Base-by-base conservation (phyloP, 23 tunicate species). In the Styela plicata region DNA sequence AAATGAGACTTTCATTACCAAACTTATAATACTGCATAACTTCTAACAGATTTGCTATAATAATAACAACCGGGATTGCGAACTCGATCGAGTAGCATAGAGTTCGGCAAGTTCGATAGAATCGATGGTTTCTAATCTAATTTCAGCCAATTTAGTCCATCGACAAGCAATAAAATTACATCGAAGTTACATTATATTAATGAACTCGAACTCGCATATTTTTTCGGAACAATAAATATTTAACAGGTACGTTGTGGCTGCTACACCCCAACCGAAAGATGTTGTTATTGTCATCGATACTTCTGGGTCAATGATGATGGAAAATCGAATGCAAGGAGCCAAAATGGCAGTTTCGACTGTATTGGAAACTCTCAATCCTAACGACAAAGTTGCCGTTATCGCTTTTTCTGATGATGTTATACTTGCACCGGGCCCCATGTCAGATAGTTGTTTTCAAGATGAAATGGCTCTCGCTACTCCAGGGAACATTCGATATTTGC, bases 211-310 rank as follows among this genome's bases (percentile, higher is more conserved):
- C n/a, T n/a, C n/a, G n/a, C n/a, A n/a, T n/a, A n/a, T n/a, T n/a
- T n/a, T n/a, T n/a, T n/a, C n/a, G n/a, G n/a, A n/a, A n/a, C n/a
- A n/a, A n/a, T n/a, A n/a, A n/a, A n/a, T n/a, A n/a, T 67, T 22
- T 1, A 25, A 53, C 33, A 91, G 97, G 97, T 91, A 91, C 82
- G 97, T 91, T 2, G 85, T 84, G 26, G 97, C 97, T 2, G 85
- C 84, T 29, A 68, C 97, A 0, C 90, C 90, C 19, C 79, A 78
- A 33, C 90, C 97, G 3, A 91, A 91, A 79, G 97, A 91, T 71
- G 82, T 91, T 34, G 88, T 86, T 30, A 35, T 91, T 0, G 90
- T 86, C 27, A 73, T 91, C 19, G 97, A 91, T 36, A 69, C 69
- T 18, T 91, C 97, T 2, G 90, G 67, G 3, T 91, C 97, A 0